Percentiles rank a stretch among this genome's conserved stretches.
Evolutionary conservation across 2,797 vertebrate species (phyloP).

Genomic region (Chromis chromis): DNA sequence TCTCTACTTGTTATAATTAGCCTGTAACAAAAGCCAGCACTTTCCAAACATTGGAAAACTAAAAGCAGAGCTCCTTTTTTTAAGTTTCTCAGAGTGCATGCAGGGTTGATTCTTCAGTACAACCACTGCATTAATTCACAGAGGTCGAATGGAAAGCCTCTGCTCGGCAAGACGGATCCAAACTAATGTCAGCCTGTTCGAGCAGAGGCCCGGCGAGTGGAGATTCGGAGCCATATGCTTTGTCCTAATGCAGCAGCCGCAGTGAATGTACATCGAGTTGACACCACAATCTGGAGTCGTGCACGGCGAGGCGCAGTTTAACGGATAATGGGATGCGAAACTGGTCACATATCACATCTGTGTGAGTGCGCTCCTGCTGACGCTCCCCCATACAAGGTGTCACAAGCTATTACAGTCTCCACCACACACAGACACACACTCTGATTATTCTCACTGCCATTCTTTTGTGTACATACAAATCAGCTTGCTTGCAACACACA

Average conservation of each 20-base stretch:
- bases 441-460: constrained; percentile 34
- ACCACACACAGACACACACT: constrained; percentile 32
- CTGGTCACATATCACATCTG: constrained; percentile 72
- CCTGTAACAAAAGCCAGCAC: constrained; percentile 1
- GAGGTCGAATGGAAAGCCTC: constrained; percentile 52
- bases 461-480: constrained; percentile 36
- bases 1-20: constrained; percentile 8
- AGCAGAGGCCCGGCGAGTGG: constrained; percentile 15
- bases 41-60: not conserved
- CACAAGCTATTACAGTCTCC: constrained; percentile 63
- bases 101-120: constrained; percentile 15
- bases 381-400: constrained; percentile 45
- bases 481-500: not conserved
- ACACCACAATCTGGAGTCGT: constrained; percentile 61
- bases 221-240: constrained; percentile 50
- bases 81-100: not conserved
- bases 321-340: constrained; percentile 66
- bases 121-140: constrained; percentile 38
- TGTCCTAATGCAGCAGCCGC: constrained; percentile 39
- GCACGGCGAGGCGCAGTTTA: constrained; percentile 36
- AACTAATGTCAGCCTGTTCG: constrained; percentile 24
- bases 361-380: constrained; percentile 49
- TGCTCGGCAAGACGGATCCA: constrained; percentile 43
- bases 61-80: not conserved
- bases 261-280: constrained; percentile 44